Percentiles rank a stretch among this genome's conserved stretches.
Conservation (phyloP, 1,140 invertebrate species). For the Goniozus legneri region DNA sequence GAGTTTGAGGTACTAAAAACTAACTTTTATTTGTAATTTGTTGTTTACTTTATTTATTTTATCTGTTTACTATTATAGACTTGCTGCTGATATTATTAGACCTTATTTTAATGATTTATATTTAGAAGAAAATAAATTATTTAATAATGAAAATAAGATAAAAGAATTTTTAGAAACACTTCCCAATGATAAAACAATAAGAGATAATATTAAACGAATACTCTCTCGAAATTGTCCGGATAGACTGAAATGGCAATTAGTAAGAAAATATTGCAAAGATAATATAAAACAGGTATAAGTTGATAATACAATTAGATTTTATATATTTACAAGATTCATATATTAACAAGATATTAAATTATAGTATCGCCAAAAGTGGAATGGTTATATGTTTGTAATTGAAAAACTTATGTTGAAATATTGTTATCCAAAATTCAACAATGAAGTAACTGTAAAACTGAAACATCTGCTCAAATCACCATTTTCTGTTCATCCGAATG, state of each 20-base stretch:
- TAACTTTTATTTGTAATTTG: not conserved
- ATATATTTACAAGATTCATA: not conserved
- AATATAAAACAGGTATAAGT: not conserved
- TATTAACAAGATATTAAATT: not conserved
- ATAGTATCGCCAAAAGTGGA: not conserved
- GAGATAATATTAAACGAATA: not conserved
- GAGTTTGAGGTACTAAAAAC: not conserved
- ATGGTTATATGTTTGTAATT: conserved; percentile 50
- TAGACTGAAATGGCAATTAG: too few relatives aligned
- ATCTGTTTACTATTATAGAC: not conserved
- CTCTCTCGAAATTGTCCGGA: too few relatives aligned
- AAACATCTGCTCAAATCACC: conserved; percentile 95
- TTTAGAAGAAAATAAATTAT: not conserved
- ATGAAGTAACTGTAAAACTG: conserved; percentile 85
- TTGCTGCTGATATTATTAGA: not conserved
- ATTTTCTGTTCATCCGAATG: conserved; percentile 94
- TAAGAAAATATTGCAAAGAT: too few relatives aligned
- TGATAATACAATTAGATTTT: not conserved
- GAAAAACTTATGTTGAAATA: conserved; percentile 76
- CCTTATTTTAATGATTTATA: not conserved
- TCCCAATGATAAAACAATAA: not conserved
- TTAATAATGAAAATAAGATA: not conserved
- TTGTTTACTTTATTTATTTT: not conserved
- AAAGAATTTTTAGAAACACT: not conserved
- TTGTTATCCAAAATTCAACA: conserved; percentile 86